Conservation (phyloP, 2,113 vertebrate genomes). For the Salminus brasiliensis region DNA sequence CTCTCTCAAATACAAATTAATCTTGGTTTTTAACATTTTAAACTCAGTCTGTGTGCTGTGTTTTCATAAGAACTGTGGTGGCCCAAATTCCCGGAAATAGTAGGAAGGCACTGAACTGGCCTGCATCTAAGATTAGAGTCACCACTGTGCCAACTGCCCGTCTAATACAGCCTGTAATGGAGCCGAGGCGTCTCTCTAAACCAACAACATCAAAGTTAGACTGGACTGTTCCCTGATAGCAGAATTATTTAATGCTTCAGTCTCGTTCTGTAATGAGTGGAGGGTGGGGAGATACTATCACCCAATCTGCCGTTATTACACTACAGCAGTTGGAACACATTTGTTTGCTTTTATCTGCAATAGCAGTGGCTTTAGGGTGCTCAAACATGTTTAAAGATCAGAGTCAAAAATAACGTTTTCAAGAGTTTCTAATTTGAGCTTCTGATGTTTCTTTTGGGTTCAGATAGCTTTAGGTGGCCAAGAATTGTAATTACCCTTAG, state of each 20-base stretch:
- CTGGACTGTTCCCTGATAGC: constrained; percentile 60
- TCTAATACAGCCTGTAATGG: constrained; percentile 41
- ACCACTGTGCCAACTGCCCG: constrained; percentile 37
- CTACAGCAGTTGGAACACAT: constrained; percentile 61
- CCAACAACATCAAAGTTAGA: constrained; percentile 58
- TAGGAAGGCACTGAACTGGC: background rate
- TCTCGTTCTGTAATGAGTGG: constrained; percentile 59
- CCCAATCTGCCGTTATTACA: constrained; percentile 58
- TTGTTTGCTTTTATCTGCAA: constrained; percentile 64
- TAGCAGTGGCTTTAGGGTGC: constrained; percentile 53
- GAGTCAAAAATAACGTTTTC: constrained; percentile 39
- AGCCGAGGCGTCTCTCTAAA: constrained; percentile 51
- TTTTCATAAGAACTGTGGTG: background rate
- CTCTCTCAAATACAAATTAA: too few species aligned
- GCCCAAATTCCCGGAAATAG: background rate
- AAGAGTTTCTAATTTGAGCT: constrained; percentile 34
- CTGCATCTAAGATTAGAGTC: constrained; percentile 38
- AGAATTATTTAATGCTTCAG: constrained; percentile 64
- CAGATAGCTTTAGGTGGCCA: background rate
- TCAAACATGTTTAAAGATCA: constrained; percentile 53
- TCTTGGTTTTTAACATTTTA: too few species aligned
- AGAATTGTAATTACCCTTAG: constrained; percentile 14
- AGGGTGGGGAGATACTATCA: constrained; percentile 59
- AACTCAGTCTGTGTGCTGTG: background rate
- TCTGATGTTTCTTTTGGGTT: constrained; percentile 11